These are phyloP conservation scores for Abscondita cerata DNA, from an alignment of 2,888 invertebrate genomes.

Conservation along the genomic window DNA sequence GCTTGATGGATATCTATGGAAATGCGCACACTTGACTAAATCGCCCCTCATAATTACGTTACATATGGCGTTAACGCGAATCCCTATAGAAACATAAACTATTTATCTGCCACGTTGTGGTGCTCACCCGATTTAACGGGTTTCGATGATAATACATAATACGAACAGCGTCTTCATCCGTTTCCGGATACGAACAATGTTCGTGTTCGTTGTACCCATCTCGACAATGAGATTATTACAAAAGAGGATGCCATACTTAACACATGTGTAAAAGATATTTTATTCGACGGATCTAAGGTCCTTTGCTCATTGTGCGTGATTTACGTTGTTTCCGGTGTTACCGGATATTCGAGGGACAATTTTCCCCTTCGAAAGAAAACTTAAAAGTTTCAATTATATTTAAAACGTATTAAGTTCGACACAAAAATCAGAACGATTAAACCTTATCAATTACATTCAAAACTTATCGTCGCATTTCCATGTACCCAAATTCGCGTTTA, in stretches of 20 bases:
- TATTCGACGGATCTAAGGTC: conserved; percentile 20
- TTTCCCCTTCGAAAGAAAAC: not conserved
- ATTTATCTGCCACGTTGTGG: no score
- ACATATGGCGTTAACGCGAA: conserved; percentile 29
- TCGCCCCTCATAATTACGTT: conserved; percentile 27
- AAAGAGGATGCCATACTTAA: conserved; percentile 8
- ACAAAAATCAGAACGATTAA: no score
- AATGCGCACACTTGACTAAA: conserved; percentile 32
- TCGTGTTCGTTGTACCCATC: not conserved
- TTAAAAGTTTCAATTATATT: no score
- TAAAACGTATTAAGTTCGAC: no score
- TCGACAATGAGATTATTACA: conserved; percentile 3
- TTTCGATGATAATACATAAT: no score
- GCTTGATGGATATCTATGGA: conserved; percentile 25
- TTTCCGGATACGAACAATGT: not conserved
- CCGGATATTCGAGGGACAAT: conserved; percentile 29
- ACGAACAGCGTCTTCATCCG: not conserved
- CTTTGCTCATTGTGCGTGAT: conserved; percentile 16
- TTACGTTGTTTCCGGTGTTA: conserved; percentile 26
- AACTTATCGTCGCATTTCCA: no score
- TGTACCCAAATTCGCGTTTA: not conserved
- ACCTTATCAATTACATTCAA: no score
- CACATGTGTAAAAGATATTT: conserved; percentile 6
- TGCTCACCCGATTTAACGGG: no score
- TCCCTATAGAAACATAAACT: conserved; percentile 19